These are phyloP conservation scores for Craniophora ligustri DNA, from an alignment of 2,888 invertebrate genomes.

Conservation along the genomic window DNA sequence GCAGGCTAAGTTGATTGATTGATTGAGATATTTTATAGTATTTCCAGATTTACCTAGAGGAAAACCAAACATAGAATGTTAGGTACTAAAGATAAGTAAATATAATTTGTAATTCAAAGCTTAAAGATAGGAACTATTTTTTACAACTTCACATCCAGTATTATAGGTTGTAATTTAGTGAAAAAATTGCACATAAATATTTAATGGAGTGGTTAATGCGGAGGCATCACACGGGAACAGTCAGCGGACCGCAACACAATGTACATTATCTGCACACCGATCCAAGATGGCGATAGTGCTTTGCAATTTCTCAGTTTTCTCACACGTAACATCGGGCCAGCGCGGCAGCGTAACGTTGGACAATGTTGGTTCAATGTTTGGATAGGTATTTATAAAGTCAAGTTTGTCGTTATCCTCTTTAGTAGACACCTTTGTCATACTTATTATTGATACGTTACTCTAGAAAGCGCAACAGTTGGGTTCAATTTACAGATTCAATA, in stretches of 20 bases:
- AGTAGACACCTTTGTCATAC: too few species aligned
- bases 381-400: too few species aligned
- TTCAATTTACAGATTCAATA: too few species aligned
- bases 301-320: constrained; percentile 51
- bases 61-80: too few species aligned
- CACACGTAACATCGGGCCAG: constrained; percentile 41
- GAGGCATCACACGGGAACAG: constrained; percentile 58
- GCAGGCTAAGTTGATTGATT: too few species aligned
- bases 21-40: too few species aligned
- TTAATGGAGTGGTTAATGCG: constrained; percentile 35
- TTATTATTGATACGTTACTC: too few species aligned
- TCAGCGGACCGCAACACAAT: constrained; percentile 54
- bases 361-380: constrained; percentile 12
- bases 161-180: constrained; percentile 6
- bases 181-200: constrained; percentile 48
- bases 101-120: constrained; percentile 15
- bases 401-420: too few species aligned
- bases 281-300: constrained; percentile 47
- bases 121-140: constrained; percentile 25
- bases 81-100: constrained; percentile 8
- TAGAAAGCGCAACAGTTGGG: too few species aligned
- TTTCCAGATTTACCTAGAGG: too few species aligned
- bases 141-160: constrained; percentile 16
- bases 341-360: too few species aligned
- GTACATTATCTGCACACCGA: constrained; percentile 40